Conservation (phyloP, 1,140 invertebrate species). For the Maniola jurtina region DNA sequence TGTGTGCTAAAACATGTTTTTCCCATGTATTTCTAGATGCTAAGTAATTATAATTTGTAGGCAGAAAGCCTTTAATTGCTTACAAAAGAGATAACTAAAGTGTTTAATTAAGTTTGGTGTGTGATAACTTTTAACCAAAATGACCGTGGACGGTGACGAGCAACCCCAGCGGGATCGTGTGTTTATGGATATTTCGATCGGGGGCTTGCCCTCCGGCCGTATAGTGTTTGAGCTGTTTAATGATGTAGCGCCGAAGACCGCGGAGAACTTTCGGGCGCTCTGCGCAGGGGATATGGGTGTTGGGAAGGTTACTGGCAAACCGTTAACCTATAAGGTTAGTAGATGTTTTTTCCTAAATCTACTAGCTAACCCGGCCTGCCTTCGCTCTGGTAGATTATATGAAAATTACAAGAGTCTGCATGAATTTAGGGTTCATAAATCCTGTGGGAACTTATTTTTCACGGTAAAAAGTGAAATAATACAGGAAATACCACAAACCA, state of each 20-base stretch:
- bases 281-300: slow-evolving; percentile 94
- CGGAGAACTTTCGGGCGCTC: slow-evolving; percentile 94
- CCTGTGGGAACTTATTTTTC: too few relatives aligned
- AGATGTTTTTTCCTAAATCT: not conserved
- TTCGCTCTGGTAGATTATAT: too few relatives aligned
- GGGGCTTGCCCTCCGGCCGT: slow-evolving; percentile 90
- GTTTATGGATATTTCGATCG: slow-evolving; percentile 96
- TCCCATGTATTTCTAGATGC: too few relatives aligned
- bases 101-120: slow-evolving; percentile 1
- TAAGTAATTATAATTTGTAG: too few relatives aligned
- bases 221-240: slow-evolving; percentile 97
- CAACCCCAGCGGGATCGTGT: slow-evolving; percentile 81
- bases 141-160: slow-evolving; percentile 71
- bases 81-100: too few relatives aligned
- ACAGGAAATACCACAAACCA: too few relatives aligned
- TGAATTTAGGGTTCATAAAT: not conserved
- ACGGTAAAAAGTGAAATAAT: too few relatives aligned
- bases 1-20: too few relatives aligned
- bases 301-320: slow-evolving; percentile 85
- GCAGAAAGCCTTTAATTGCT: too few relatives aligned
- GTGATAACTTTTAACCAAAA: slow-evolving; percentile 23
- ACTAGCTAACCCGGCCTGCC: not conserved
- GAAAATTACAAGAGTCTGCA: not conserved
- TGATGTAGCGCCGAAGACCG: slow-evolving; percentile 95
- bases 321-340: slow-evolving; percentile 84